Conservation (phyloP, 2,888 invertebrate genomes). For the Himalopsyche japonica region DNA sequence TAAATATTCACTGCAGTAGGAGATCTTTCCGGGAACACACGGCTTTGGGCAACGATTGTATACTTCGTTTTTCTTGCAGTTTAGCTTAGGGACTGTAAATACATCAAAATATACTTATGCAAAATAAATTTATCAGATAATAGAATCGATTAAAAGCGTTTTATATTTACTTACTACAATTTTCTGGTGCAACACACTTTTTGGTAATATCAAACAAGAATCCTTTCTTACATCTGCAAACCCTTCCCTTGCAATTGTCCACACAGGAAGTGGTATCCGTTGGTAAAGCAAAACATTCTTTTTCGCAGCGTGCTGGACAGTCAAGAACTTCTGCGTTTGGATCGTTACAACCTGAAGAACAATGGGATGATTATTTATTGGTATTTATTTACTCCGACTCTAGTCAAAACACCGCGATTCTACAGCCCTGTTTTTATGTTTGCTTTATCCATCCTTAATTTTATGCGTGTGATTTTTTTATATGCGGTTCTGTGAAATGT, state of each 20-base stretch:
- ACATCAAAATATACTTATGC: too few species aligned
- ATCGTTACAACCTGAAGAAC: background rate
- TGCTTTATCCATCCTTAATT: too few species aligned
- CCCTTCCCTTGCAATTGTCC: background rate
- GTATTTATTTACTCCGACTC: too few species aligned
- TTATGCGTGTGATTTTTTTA: too few species aligned
- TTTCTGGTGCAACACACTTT: background rate
- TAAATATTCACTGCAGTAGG: background rate
- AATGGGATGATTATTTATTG: too few species aligned
- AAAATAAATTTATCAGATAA: too few species aligned
- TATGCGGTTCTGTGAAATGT: too few species aligned
- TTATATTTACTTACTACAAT: background rate
- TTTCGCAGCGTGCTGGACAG: background rate
- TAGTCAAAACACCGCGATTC: too few species aligned
- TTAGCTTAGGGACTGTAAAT: background rate
- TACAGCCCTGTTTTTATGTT: too few species aligned
- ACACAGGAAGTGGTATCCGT: background rate
- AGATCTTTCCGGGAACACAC: constrained; percentile 12
- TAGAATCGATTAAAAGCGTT: too few species aligned
- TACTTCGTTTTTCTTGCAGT: constrained; percentile 7
- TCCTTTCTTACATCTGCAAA: background rate
- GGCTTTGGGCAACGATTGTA: constrained; percentile 5
- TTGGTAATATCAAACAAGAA: background rate
- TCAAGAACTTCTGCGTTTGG: background rate
- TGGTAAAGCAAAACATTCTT: background rate